Conservation (phyloP, 2,888 invertebrate genomes). For the Selenia dentaria region DNA sequence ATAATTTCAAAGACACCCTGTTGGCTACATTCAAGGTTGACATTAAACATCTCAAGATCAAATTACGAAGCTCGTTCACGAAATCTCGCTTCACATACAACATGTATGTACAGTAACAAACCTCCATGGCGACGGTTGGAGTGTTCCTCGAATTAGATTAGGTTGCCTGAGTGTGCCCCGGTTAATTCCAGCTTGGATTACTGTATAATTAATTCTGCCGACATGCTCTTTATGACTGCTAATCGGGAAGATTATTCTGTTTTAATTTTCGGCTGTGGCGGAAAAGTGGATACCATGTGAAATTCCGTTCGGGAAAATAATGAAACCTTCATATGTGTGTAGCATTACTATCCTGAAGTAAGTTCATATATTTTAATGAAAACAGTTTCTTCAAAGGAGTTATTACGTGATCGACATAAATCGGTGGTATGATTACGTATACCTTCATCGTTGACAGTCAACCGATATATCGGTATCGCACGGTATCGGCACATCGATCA, state of each 20-base stretch:
- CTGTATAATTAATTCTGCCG: conserved; percentile 30
- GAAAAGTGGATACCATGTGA: not conserved
- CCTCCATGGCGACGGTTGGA: conserved; percentile 10
- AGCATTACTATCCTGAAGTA: too few relatives aligned
- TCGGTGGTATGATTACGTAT: too few relatives aligned
- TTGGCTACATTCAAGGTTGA: conserved; percentile 6
- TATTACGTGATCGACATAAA: too few relatives aligned
- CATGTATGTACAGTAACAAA: conserved; percentile 1
- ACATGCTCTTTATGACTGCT: conserved; percentile 27
- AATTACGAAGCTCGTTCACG: conserved; percentile 19
- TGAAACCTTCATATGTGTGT: too few relatives aligned
- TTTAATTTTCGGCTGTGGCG: conserved; percentile 18
- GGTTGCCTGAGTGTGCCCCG: conserved; percentile 33
- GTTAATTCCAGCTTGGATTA: conserved; percentile 43
- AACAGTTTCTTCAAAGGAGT: too few relatives aligned
- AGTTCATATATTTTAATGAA: too few relatives aligned
- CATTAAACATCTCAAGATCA: conserved; percentile 19
- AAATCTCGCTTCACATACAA: conserved; percentile 11
- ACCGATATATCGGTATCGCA: too few relatives aligned
- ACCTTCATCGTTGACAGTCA: too few relatives aligned
- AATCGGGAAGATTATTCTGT: conserved; percentile 20
- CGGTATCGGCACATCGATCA: too few relatives aligned
- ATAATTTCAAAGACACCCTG: not conserved
- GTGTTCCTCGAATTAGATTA: conserved; percentile 24
- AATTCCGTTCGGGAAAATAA: not conserved